Evolutionary conservation across 2,797 vertebrate species (phyloP).

Genomic region (Rallus crepitans): DNA sequence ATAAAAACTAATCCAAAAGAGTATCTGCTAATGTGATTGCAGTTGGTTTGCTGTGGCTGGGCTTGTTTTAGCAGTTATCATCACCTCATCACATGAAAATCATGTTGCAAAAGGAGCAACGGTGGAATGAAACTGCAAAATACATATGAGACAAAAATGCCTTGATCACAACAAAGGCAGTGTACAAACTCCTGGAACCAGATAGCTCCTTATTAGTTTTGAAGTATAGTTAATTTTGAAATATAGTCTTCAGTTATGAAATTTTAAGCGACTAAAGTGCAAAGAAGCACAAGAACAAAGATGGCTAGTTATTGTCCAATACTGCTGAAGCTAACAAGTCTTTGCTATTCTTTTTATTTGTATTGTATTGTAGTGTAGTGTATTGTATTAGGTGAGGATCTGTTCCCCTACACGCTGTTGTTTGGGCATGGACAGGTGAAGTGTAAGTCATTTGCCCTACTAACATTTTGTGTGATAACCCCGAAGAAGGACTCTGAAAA

Average conservation of each 20-base stretch:
- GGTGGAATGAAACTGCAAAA: background rate
- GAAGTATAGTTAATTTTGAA: background rate
- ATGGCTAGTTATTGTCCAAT: background rate
- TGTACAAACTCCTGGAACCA: background rate
- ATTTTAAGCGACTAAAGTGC: background rate
- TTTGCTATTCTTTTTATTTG: background rate
- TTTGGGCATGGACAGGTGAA: background rate
- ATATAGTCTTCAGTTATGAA: background rate
- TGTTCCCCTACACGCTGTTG: background rate
- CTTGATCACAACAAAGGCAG: background rate
- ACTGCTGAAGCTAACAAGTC: background rate
- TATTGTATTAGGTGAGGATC: background rate
- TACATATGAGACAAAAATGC: background rate
- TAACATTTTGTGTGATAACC: background rate
- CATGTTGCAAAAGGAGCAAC: background rate
- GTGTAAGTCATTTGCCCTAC: background rate
- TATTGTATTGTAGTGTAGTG: background rate
- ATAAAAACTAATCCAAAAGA: background rate
- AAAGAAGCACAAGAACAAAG: background rate
- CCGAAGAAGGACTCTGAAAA: background rate
- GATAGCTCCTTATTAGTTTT: background rate
- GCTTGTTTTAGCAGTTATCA: background rate
- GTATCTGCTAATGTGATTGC: background rate
- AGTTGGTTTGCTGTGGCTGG: background rate
- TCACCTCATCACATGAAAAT: background rate